Base-by-base conservation (phyloP, 1,140 invertebrate genomes). In the Sweltsa coloradensis region DNA sequence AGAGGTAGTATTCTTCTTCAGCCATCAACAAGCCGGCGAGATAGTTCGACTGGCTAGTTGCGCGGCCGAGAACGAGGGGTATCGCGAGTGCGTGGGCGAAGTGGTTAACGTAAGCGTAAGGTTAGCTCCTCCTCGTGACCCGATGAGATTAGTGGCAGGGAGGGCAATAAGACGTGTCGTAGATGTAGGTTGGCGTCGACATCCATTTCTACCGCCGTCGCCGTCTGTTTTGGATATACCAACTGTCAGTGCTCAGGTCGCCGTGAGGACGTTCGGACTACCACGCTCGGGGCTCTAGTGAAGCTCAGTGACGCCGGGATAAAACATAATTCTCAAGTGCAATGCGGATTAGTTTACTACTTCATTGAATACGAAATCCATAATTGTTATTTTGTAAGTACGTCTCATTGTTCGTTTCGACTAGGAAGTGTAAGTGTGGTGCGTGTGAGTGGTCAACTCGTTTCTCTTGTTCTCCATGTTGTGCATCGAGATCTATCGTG, bases 241-340 rank as follows among this genome's bases (percentile, higher is more conserved):
- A 40, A 19, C 37, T 40, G 37, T 40, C 37, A 40, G 37, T 40
- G 16, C 16, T 40, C n/a, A 11, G 16, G 16, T 23, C 24, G 37
- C 24, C 21, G 13, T 23, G 37, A 40, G 9, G 16, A 40, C 37
- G 37, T 19, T 40, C 18, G 18, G 37, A 40, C 37, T 3, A 22
- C 21, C 16, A 19, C 19, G 37, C 24, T 40, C 37, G 21, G 37
- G 19, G 37, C 7, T 19, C 16, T 9, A 40, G 24, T 19, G 24
- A 5, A 19, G 6, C 37, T 19, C 21, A 36, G 34, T 36, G 37
- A n/a, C n/a, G n/a, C n/a, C n/a, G n/a, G n/a, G n/a, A n/a, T n/a
- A n/a, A n/a, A n/a, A n/a, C n/a, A n/a, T n/a, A n/a, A n/a, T n/a
- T n/a, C n/a, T n/a, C n/a, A n/a, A 40, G 37, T 40, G 6, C 19